Conservation (phyloP, 2,797 vertebrate genomes). For the Pteronotus mesoamericanus region DNA sequence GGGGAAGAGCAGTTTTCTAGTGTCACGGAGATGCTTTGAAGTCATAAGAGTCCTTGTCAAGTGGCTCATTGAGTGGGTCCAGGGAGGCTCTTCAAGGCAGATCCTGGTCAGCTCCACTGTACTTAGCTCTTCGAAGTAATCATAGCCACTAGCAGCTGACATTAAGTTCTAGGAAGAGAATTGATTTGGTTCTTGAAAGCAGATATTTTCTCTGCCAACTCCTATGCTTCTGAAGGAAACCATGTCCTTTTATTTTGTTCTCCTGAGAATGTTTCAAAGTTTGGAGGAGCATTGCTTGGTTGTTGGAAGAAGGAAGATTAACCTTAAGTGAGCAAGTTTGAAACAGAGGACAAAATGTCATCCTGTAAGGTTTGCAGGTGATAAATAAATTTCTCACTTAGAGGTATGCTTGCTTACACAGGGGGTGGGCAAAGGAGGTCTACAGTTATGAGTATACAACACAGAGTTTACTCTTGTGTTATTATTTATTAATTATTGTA, state of each 20-base stretch:
- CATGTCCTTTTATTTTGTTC: not conserved
- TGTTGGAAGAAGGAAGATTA: not conserved
- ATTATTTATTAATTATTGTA: not conserved
- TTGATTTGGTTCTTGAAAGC: not conserved
- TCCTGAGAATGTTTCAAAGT: not conserved
- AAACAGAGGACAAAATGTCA: not conserved
- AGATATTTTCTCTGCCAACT: not conserved
- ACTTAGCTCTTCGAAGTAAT: not conserved
- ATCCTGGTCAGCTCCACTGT: not conserved
- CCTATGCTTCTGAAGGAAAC: not conserved
- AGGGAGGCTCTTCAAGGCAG: not conserved
- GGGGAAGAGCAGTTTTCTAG: not conserved
- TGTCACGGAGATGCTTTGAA: not conserved
- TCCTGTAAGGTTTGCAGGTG: not conserved
- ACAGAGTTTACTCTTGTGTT: not conserved
- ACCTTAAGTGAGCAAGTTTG: not conserved
- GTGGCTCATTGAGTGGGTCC: not conserved
- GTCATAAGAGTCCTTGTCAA: not conserved
- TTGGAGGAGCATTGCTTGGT: not conserved
- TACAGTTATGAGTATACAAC: not conserved
- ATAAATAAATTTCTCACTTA: not conserved
- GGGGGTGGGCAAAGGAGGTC: not conserved
- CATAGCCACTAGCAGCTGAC: not conserved
- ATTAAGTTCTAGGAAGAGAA: not conserved
- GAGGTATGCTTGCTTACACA: not conserved